Conservation (phyloP, 2,113 vertebrate species). For the Theristicus caerulescens region DNA sequence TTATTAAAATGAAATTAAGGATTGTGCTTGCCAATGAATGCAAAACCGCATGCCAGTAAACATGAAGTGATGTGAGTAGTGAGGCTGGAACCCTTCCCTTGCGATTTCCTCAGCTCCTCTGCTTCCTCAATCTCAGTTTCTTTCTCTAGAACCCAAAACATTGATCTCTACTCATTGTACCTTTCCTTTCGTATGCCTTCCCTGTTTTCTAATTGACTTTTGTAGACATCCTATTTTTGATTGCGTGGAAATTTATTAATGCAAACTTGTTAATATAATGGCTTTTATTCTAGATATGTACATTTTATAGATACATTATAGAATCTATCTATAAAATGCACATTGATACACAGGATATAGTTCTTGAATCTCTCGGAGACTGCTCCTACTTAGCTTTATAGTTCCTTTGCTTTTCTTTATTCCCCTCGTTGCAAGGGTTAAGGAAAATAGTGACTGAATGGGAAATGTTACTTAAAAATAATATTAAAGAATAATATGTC, state of each 20-base stretch:
- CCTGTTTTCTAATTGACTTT: background rate
- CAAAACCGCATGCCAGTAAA: background rate
- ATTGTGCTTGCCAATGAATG: background rate
- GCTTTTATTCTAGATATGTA: background rate
- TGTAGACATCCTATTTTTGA: background rate
- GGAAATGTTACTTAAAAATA: background rate
- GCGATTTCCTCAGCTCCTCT: background rate
- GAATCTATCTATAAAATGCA: background rate
- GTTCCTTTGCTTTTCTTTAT: background rate
- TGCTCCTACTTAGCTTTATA: background rate
- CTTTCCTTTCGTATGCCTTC: background rate
- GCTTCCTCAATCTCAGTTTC: background rate
- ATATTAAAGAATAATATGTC: background rate
- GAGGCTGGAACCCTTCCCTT: background rate
- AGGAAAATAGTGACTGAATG: background rate
- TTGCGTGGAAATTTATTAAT: background rate
- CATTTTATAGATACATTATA: too few relatives aligned
- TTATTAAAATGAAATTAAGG: background rate
- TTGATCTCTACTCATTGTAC: background rate
- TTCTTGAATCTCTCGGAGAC: background rate
- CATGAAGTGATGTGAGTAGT: background rate
- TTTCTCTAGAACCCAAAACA: background rate
- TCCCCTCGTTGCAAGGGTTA: background rate
- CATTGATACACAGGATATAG: background rate
- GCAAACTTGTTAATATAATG: background rate